Base-by-base conservation (phyloP, 2,797 vertebrate species). In the Corythornis leucogaster region DNA sequence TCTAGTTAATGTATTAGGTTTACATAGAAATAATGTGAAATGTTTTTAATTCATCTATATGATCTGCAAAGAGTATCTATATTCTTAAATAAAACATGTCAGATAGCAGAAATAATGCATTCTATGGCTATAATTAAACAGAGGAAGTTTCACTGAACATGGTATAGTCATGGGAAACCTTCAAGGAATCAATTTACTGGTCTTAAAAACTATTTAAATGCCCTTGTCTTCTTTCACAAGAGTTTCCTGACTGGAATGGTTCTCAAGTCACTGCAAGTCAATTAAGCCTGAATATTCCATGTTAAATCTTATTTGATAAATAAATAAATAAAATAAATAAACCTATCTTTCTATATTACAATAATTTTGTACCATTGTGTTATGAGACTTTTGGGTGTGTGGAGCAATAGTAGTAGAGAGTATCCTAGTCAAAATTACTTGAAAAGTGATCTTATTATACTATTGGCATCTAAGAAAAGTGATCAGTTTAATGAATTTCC, bases 111-210 rank as follows among this genome's bases (percentile, higher is more conserved):
- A 59, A 25, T 31, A 43, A 38, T 59, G 5, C 1, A 5, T 1
- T 42, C 6, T 30, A 20, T 5, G 8, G 2, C 7, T n/a, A 11
- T 7, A 2, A 25, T 46, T 62, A 87, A 59, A 28, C 2, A 69
- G 19, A 79, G 3, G 1, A 13, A 87, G 5, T 15, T 6, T 67
- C 40, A 59, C 7, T 66, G 20, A 67, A 67, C 2, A 11, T 12
- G 4, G 0, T 11, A 7, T 12, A 40, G 0, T 3, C 10, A 55
- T 2, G 2, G 6, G 7, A 78, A 33, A 5, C 3, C 1, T 53
- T 80, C 12, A 51, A n/a, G 6, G 63, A 73, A 38, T 3, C 1
- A 45, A 4, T 51, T 33, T 61, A 9, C 2, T 46, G 3, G 6
- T 46, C 20, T 42, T 53, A 57, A 68, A 86, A 51, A 30, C 15